phyloP scores from a whole-genome alignment of 2,797 vertebrate species.

The Tarsius wallacei region DNA sequence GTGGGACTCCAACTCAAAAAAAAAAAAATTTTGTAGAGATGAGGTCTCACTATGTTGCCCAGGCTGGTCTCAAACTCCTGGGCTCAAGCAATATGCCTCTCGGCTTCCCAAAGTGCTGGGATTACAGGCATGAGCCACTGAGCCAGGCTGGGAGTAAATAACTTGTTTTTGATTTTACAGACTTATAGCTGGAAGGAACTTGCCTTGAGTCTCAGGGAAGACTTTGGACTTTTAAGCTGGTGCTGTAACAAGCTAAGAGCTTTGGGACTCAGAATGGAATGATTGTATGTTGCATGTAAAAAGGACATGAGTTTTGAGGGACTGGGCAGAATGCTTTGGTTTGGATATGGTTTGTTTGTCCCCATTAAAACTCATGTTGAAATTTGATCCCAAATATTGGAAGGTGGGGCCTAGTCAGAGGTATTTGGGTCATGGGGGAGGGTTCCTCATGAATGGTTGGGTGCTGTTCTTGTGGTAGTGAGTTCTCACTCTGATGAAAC shows the following conservation, averaged over 20 bases:
- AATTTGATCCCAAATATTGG: not conserved
- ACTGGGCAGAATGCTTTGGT: not conserved
- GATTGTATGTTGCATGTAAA: not conserved
- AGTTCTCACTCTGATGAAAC: not conserved
- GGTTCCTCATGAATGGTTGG: not conserved
- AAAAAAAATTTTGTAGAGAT: too few relatives aligned
- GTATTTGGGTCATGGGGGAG: not conserved
- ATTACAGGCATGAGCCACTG: too few relatives aligned
- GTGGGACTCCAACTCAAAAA: too few relatives aligned
- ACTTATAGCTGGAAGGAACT: not conserved
- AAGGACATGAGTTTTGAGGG: not conserved
- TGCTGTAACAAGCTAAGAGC: not conserved
- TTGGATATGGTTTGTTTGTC: not conserved
- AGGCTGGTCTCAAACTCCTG: too few relatives aligned
- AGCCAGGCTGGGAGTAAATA: not conserved
- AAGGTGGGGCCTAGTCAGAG: not conserved
- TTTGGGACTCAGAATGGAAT: not conserved
- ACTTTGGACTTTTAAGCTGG: not conserved
- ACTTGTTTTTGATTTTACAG: not conserved
- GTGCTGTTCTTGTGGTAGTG: not conserved
- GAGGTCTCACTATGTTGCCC: too few relatives aligned
- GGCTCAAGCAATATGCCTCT: too few relatives aligned
- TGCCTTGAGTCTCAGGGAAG: not conserved
- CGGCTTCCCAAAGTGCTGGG: too few relatives aligned
- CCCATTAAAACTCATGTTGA: not conserved